Evolutionary conservation across 2,113 vertebrate genomes (phyloP).

Genomic region (Spizaetus ornatus): DNA sequence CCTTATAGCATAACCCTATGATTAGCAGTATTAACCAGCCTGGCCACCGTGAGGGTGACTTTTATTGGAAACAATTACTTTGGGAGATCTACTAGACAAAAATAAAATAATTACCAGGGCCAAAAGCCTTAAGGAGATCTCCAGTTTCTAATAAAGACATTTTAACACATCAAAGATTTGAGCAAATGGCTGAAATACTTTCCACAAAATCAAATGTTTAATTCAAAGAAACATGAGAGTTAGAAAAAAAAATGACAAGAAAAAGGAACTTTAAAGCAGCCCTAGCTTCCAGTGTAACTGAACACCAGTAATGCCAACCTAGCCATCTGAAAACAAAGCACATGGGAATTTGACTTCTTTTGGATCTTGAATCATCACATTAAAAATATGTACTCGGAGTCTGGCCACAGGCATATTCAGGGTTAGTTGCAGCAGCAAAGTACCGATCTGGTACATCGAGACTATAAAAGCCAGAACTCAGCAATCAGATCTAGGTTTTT

Average conservation of each 20-base stretch:
- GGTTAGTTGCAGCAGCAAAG: background rate
- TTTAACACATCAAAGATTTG: background rate
- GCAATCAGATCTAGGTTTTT: background rate
- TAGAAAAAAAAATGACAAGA: background rate
- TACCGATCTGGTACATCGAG: background rate
- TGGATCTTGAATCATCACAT: background rate
- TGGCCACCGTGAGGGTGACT: background rate
- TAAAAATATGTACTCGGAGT: rapidly evolving
- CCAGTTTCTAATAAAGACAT: background rate
- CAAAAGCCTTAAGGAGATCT: background rate
- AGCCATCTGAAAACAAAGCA: background rate
- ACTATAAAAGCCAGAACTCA: background rate
- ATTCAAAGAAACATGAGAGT: background rate
- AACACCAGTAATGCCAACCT: background rate
- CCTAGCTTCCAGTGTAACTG: background rate
- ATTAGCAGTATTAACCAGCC: background rate
- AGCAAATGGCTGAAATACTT: background rate
- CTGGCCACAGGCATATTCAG: background rate
- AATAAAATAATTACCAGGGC: background rate
- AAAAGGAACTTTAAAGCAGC: background rate
- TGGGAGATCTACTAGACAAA: background rate
- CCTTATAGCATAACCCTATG: background rate
- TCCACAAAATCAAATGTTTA: background rate
- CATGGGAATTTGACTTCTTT: background rate
- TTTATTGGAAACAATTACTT: background rate